phyloP scores from a whole-genome alignment of 2,113 vertebrate species.

The Cynopterus brachyotis region DNA sequence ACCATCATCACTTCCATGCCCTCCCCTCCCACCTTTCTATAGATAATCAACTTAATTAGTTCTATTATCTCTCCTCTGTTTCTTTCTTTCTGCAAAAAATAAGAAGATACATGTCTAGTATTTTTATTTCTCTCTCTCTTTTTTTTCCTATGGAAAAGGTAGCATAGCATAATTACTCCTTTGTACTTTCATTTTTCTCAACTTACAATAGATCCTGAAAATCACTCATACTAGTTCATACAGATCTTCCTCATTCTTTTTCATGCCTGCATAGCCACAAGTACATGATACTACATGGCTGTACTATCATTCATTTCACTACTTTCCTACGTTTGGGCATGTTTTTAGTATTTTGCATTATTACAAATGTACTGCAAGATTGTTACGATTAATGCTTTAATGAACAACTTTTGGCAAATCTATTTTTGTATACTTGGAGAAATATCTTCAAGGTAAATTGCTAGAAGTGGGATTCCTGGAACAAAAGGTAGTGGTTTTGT shows the following conservation, averaged over 20 bases:
- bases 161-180: not conserved
- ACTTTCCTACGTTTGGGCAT: not conserved
- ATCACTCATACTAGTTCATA: not conserved
- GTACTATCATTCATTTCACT: not conserved
- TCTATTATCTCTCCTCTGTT: not conserved
- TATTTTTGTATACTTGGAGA: not conserved
- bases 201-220: not conserved
- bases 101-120: not conserved
- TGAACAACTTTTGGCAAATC: not conserved
- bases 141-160: not conserved
- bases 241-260: not conserved
- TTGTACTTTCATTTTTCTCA: not conserved
- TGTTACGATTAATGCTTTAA: not conserved
- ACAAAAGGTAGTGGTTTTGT: slow-evolving; percentile 14
- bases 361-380: not conserved
- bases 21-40: not conserved
- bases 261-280: not conserved
- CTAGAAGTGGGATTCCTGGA: not conserved
- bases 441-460: not conserved
- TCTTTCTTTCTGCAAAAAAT: not conserved
- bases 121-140: not conserved
- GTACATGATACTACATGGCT: too few species aligned
- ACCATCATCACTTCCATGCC: not conserved
- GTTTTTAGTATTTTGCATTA: not conserved
- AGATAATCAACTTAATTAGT: not conserved